Evolutionary conservation across 2,797 vertebrate species (phyloP), one percentile per base, ranked within the genome.

Genomic region (Cacajao melanocephalus): DNA sequence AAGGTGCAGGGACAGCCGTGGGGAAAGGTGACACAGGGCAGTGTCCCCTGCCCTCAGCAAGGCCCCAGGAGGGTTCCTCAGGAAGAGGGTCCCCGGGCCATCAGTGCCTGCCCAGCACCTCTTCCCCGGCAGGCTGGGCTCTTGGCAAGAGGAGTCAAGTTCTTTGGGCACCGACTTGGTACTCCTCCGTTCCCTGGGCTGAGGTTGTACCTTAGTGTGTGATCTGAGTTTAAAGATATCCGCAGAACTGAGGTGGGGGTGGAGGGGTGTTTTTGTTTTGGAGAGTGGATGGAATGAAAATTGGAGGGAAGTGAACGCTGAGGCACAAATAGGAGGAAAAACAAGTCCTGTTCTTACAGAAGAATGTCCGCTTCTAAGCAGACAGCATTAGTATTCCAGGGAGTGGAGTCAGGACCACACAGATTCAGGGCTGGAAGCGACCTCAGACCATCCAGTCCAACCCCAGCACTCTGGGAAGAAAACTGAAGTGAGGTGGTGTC

Each of bases 321-420:
- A 96, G 84, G 84, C 93, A 64, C 87, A 81, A 95, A 90, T 26
- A 93, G 83, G 46, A 64, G 75, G 83, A 87, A 85, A 92, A 98
- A 94, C 91, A 97, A 95, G 94, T 50, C 46, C 92, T 64, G 61
- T 96, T 97, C 95, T 97, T 73, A 39, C 0, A 5, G 93, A 86
- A 97, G 89, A 89, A 76, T 67, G 76, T 88, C 83, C 14, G 61
- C 97, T 94, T 94, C 41, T 85, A 76, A 96, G 83, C 64, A 17
- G 39, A 20, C 82, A 3, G 11, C 89, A 93, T 96, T 92, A 95
- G 94, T 88, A 98, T 97, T 97, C 98, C 0, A 7, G 89, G 84
- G 76, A 58, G 94, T 2, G 26, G 75, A 58, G 93, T n/a, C 1
- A 22, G 93, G 95, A 96, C 97, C 97, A 97, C 97, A 96, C 97